These are phyloP conservation scores for Moxostoma hubbsi DNA, from an alignment of 2,797 vertebrate genomes.

Conservation along the genomic window DNA sequence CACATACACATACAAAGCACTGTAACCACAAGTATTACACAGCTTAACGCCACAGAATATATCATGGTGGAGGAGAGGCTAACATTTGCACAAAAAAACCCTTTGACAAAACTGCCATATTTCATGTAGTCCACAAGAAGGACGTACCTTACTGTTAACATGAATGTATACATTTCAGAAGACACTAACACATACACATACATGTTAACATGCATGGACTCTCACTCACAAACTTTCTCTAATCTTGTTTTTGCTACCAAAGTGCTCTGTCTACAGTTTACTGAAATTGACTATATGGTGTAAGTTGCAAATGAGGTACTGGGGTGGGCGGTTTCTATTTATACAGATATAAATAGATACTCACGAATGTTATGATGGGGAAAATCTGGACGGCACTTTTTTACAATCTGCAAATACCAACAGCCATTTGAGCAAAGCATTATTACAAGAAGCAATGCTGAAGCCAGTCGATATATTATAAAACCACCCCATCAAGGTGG, in stretches of 20 bases:
- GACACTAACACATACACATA: slow-evolving; percentile 52
- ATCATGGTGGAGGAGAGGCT: slow-evolving; percentile 46
- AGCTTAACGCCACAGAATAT: slow-evolving; percentile 75
- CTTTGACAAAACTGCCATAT: slow-evolving; percentile 58
- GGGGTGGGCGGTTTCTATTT: slow-evolving; percentile 63
- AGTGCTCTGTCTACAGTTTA: slow-evolving; percentile 79
- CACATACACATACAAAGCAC: slow-evolving; percentile 67
- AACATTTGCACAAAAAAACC: slow-evolving; percentile 53
- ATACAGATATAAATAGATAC: slow-evolving; percentile 51
- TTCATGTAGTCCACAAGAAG: slow-evolving; percentile 62
- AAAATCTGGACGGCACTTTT: slow-evolving; percentile 64
- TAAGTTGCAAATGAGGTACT: slow-evolving; percentile 69
- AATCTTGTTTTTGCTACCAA: slow-evolving; percentile 77
- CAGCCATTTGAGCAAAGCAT: slow-evolving; percentile 49
- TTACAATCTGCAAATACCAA: slow-evolving; percentile 61
- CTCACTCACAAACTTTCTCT: slow-evolving; percentile 58
- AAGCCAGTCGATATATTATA: slow-evolving; percentile 67
- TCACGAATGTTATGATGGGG: slow-evolving; percentile 75
- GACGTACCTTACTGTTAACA: slow-evolving; percentile 71
- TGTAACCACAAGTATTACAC: slow-evolving; percentile 61
- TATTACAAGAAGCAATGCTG: slow-evolving; percentile 62
- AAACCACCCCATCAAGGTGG: slow-evolving; percentile 47
- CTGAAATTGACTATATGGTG: slow-evolving; percentile 72
- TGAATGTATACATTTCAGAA: slow-evolving; percentile 77
- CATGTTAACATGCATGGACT: slow-evolving; percentile 50